Conservation (phyloP, 2,797 vertebrate genomes). For the Gorsachius magnificus region DNA sequence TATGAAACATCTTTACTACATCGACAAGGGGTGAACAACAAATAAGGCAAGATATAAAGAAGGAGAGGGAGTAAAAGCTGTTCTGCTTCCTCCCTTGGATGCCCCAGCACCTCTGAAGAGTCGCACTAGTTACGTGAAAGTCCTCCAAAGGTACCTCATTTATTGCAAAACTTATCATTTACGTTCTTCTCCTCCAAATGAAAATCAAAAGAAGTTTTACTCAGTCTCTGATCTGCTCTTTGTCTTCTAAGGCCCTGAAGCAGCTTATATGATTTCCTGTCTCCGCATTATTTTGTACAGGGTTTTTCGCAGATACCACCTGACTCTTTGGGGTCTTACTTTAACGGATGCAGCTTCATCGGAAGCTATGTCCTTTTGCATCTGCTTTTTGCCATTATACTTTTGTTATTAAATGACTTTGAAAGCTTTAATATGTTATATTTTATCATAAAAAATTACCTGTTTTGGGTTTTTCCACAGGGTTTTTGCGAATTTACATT, state of each 20-base stretch:
- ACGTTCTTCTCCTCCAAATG: not conserved
- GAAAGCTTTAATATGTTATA: not conserved
- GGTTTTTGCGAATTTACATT: not conserved
- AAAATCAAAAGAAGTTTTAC: not conserved
- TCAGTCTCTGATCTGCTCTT: not conserved
- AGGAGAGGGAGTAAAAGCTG: not conserved
- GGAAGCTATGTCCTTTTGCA: not conserved
- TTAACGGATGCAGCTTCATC: not conserved
- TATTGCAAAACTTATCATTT: not conserved
- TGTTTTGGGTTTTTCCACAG: rapidly evolving
- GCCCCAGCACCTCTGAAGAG: not conserved
- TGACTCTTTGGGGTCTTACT: not conserved
- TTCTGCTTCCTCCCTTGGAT: not conserved
- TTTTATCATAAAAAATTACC: not conserved
- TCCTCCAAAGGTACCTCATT: not conserved
- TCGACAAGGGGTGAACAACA: not conserved
- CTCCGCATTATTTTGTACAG: not conserved
- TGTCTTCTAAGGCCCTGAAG: not conserved
- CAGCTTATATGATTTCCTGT: not conserved
- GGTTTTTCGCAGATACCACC: not conserved
- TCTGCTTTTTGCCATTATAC: not conserved
- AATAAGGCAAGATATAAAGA: not conserved
- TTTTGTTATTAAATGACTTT: not conserved
- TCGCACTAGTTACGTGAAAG: not conserved
- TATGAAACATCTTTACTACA: not conserved